phyloP scores from a whole-genome alignment of 2,888 invertebrate species.

The Polietes domitor region DNA sequence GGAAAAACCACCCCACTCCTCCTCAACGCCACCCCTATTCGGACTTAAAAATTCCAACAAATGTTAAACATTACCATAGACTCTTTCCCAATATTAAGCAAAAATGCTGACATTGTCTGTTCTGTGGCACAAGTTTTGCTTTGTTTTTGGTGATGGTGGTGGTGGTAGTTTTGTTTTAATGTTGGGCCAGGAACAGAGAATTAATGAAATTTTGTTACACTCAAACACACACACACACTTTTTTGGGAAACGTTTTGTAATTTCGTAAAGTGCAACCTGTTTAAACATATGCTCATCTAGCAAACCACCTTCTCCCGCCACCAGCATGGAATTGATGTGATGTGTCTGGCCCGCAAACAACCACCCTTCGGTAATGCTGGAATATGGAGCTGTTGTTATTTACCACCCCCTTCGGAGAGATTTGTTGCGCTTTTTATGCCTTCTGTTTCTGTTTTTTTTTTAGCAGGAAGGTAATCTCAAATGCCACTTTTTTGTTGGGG shows the following conservation, averaged over 20 bases:
- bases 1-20: neutral
- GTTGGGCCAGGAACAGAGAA: conserved; percentile 49
- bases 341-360: conserved; percentile 10
- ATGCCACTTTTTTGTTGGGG: conserved; percentile 42
- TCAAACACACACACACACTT: neutral
- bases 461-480: conserved; percentile 53
- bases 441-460: conserved; percentile 45
- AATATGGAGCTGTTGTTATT: conserved; percentile 33
- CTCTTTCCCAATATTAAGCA: conserved; percentile 38
- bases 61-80: conserved; percentile 24
- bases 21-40: conserved; percentile 25
- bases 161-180: conserved; percentile 56
- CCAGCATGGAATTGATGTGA: neutral
- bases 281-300: conserved; percentile 65
- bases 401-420: conserved; percentile 41
- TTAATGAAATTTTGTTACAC: conserved; percentile 65
- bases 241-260: conserved; percentile 50
- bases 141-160: conserved; percentile 3
- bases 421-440: conserved; percentile 66
- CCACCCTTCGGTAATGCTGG: conserved; percentile 34
- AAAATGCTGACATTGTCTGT: conserved; percentile 56
- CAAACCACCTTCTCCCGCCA: conserved; percentile 1
- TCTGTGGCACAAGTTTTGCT: too few relatives aligned
- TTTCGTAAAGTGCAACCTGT: conserved; percentile 66
- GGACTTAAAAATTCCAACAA: conserved; percentile 39